Percentiles rank a stretch among this genome's conserved stretches.
Conservation (phyloP, 2,888 invertebrate genomes). For the Glyphotaelius pellucidus region DNA sequence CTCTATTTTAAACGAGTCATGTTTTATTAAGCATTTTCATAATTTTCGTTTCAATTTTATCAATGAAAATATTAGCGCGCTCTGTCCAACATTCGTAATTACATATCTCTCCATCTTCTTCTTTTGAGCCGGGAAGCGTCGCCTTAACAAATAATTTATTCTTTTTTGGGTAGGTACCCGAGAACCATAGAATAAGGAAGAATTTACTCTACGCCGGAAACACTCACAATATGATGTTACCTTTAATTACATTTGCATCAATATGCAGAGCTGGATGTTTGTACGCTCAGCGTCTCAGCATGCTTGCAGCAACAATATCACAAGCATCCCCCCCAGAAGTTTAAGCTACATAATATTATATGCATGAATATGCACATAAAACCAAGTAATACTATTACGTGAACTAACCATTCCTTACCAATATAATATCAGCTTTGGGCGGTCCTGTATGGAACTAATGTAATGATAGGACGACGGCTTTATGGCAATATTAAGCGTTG, state of each 20-base stretch:
- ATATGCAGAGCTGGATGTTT: not conserved
- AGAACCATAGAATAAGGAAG: too few relatives aligned
- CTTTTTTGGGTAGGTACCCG: too few relatives aligned
- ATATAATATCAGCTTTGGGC: constrained; percentile 5
- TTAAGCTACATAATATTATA: not conserved
- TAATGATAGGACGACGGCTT: constrained; percentile 25
- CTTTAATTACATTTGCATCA: not conserved
- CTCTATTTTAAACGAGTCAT: too few relatives aligned
- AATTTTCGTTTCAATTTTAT: too few relatives aligned
- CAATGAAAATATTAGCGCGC: too few relatives aligned
- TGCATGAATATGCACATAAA: not conserved
- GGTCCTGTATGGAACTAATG: constrained; percentile 24
- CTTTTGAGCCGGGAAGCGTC: too few relatives aligned
- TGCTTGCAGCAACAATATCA: not conserved
- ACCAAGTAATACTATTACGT: not conserved
- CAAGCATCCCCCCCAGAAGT: not conserved
- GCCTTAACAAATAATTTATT: too few relatives aligned
- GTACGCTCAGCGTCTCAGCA: not conserved
- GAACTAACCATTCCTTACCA: not conserved
- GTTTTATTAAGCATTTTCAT: too few relatives aligned
- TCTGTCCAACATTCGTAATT: too few relatives aligned
- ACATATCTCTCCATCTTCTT: too few relatives aligned
- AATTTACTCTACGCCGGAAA: too few relatives aligned
- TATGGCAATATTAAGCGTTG: constrained; percentile 16
- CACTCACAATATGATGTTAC: too few relatives aligned